Evolutionary conservation across 2,113 vertebrate genomes (phyloP), one percentile per base, ranked within the genome.

Genomic region (Uropsilus gracilis): DNA sequence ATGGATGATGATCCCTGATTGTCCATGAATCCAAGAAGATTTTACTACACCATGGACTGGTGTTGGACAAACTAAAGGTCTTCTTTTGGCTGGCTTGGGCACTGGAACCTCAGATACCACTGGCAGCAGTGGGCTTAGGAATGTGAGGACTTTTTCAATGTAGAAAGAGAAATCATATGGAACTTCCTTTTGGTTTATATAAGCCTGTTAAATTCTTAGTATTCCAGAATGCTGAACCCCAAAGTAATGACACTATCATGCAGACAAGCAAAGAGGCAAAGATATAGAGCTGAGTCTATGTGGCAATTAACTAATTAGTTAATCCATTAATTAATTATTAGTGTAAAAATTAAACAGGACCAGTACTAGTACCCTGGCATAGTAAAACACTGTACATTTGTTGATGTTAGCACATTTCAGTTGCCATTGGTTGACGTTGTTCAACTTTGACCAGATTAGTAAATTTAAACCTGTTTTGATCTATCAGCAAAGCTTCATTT

Each of bases 381-480:
- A 17, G 4, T 55, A 6, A 32, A 83, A 59, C 57, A 53, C n/a
- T 30, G 0, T n/a, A 48, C 81, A 50, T 6, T 5, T 30, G 53
- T n/a, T 81, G 34, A 4, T 34, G 12, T 89, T n/a, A 68, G 17
- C n/a, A 16, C 77, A 24, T 12, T 3, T 83, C 39, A 24, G 3
- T 69, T 13, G 6, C 14, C 16, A 20, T 14, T 63, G 44, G 32
- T 50, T 42, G 42, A 32, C 30, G 83, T 81, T 76, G 69, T 89
- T 11, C 28, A 76, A n/a, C 4, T 95, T 28, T 85, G 17, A 76
- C 18, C 6, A 26, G 24, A 39, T 68, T 26, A 55, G 11, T 57
- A 77, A 53, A 83, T 89, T 64, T 59, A 93, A 89, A 59, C 6
- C 39, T 39, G n/a, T 50, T 71, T 61, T 71, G 37, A 8, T 39